These are phyloP conservation scores for Dichetophora obliterata DNA, from an alignment of 2,888 invertebrate genomes.

Conservation along the genomic window DNA sequence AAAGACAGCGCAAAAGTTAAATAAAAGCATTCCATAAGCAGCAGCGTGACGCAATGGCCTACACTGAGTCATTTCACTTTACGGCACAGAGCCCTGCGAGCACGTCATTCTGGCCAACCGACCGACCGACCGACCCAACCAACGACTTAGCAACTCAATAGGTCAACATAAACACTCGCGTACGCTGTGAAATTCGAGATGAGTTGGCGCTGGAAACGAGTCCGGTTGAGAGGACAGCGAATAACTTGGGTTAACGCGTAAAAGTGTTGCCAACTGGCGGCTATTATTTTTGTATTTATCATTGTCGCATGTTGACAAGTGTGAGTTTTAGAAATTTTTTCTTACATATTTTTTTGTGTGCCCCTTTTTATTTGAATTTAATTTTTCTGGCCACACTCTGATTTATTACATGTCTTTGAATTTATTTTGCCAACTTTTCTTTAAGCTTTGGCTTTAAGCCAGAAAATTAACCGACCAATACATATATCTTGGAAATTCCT, in stretches of 20 bases:
- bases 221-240: background rate
- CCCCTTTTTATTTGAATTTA: too few relatives aligned
- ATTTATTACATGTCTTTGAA: background rate
- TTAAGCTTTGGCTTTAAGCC: background rate
- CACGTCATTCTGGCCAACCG: too few relatives aligned
- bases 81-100: background rate
- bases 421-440: background rate
- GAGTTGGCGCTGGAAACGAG: background rate
- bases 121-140: background rate
- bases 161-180: background rate
- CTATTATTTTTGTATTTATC: constrained; percentile 22
- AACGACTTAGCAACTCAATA: background rate
- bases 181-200: background rate
- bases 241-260: too few relatives aligned
- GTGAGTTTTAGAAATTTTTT: background rate
- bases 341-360: background rate
- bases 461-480: background rate
- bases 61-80: background rate
- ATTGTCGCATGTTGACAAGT: background rate
- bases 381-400: background rate
- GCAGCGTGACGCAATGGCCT: background rate
- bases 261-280: constrained; percentile 9
- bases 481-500: background rate
- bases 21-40: background rate
- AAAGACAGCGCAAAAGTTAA: background rate